phyloP scores from a whole-genome alignment of 2,113 vertebrate genomes.

The Eurystomus gularis region DNA sequence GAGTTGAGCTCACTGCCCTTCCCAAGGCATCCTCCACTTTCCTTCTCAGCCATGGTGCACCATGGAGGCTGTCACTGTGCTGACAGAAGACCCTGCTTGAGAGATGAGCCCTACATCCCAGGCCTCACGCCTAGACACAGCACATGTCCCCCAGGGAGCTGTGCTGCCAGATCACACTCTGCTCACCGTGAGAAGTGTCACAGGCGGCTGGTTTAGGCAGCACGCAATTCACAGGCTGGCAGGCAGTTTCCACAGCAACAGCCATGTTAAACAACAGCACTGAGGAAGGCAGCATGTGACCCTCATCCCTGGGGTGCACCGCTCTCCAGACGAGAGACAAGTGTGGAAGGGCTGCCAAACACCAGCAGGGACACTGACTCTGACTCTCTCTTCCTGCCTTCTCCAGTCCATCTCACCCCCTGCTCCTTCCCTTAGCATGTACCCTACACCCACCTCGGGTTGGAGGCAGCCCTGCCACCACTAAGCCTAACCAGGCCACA shows the following conservation, averaged over 20 bases:
- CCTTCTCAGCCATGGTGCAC: rapidly evolving
- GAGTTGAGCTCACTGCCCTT: rapidly evolving
- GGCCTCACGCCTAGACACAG: neutral
- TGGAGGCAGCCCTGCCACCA: rapidly evolving
- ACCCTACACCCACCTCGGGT: rapidly evolving
- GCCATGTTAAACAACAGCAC: neutral
- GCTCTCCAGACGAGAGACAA: rapidly evolving
- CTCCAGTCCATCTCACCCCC: too few relatives aligned
- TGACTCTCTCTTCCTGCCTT: rapidly evolving
- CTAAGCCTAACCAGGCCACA: neutral
- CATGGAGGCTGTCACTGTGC: rapidly evolving
- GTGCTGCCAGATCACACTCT: neutral
- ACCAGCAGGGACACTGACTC: rapidly evolving
- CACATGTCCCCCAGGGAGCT: rapidly evolving
- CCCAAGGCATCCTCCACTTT: too few relatives aligned
- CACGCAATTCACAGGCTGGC: rapidly evolving
- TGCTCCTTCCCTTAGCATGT: neutral
- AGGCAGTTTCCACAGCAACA: neutral
- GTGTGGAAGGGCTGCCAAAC: neutral
- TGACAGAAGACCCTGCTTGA: neutral
- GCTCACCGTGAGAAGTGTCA: neutral
- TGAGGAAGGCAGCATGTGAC: rapidly evolving
- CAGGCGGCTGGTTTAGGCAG: neutral
- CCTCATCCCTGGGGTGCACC: rapidly evolving
- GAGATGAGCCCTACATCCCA: rapidly evolving